Evolutionary conservation across 2,888 invertebrate species (phyloP).

Genomic region (Leucophora obtusa): DNA sequence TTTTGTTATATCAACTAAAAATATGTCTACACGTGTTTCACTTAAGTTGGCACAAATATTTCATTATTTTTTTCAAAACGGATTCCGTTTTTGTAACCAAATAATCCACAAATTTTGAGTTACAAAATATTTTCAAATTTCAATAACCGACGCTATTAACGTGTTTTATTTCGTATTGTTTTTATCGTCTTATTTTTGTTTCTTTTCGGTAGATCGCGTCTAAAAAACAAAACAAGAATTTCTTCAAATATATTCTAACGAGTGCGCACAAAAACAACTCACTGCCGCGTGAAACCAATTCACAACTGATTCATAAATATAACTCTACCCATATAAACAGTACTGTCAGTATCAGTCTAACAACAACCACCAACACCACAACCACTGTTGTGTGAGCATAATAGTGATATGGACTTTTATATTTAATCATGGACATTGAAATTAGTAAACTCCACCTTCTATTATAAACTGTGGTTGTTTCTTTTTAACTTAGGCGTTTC

Average conservation of each 20-base stretch:
- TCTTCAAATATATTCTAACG: slow-evolving; percentile 46
- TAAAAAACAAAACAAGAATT: slow-evolving; percentile 8
- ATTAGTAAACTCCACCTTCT: slow-evolving; percentile 30
- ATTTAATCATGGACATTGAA: not conserved
- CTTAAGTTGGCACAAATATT: slow-evolving; percentile 32
- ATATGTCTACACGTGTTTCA: slow-evolving; percentile 1
- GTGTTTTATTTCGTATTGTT: not conserved
- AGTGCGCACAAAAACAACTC: slow-evolving; percentile 66
- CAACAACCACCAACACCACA: slow-evolving; percentile 30
- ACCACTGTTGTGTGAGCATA: not conserved
- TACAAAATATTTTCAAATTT: slow-evolving; percentile 46
- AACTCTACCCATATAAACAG: slow-evolving; percentile 57
- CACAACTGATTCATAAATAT: slow-evolving; percentile 73
- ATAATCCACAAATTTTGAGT: slow-evolving; percentile 63
- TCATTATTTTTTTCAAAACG: not conserved
- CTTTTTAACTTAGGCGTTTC: slow-evolving; percentile 1
- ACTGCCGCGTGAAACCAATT: slow-evolving; percentile 72
- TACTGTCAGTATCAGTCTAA: not conserved
- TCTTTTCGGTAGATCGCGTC: slow-evolving; percentile 7
- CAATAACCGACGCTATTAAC: slow-evolving; percentile 47
- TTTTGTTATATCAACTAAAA: not conserved
- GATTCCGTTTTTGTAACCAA: slow-evolving; percentile 53
- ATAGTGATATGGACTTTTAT: not conserved
- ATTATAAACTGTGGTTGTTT: slow-evolving; percentile 15
- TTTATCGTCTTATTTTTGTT: not conserved